Evolutionary conservation across 2,113 vertebrate genomes (phyloP), one percentile per base, ranked within the genome.

Genomic region (Spilogale gracilis): DNA sequence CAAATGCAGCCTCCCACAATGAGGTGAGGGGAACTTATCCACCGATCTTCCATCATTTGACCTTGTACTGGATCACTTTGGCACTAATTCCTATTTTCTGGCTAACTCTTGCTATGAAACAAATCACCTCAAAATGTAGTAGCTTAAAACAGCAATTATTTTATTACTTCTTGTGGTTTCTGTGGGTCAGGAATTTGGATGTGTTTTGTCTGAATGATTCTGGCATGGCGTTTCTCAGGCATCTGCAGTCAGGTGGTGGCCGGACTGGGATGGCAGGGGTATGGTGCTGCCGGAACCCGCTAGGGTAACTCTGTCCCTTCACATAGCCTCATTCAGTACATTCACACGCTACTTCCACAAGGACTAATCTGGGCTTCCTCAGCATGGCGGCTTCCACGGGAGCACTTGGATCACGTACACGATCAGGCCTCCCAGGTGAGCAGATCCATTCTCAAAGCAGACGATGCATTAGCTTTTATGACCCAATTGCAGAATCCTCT

Each of bases 1-100:
- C 32, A 73, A 14, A 3, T 48, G 3, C 54, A 25, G 45, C 43
- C 50, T 38, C 7, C 45, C 0, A 1, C 3, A 45, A 0, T 14
- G 48, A 92, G 25, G 8, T 17, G 9, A 32, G 38, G 21, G 1
- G 3, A 30, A 54, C 50, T 2, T 0, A 30, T 17, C 25, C 13
- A 16, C 5, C 9, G 17, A 4, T 38, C n/a, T 7, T 78, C 45
- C 0, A 6, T 69, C 54, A 5, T 50, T 78, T 65, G 60, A 60
- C 3, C 32, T 78, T 16, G 6, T 58, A 21, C n/a, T 90, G 60
- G 18, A 43, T 82, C 32, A 38, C 65, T 87, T 87, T 63, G 85
- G 54, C 5, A 30, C 20, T 45, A 30, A 74, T 18, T 67, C 30
- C 27, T 30, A 2, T 78, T 81, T 81, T 78, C 27, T 90, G 58